Percentiles rank a stretch among this genome's conserved stretches.
Evolutionary conservation across 2,113 vertebrate genomes (phyloP).

Genomic region (Eudyptes chrysolophus): DNA sequence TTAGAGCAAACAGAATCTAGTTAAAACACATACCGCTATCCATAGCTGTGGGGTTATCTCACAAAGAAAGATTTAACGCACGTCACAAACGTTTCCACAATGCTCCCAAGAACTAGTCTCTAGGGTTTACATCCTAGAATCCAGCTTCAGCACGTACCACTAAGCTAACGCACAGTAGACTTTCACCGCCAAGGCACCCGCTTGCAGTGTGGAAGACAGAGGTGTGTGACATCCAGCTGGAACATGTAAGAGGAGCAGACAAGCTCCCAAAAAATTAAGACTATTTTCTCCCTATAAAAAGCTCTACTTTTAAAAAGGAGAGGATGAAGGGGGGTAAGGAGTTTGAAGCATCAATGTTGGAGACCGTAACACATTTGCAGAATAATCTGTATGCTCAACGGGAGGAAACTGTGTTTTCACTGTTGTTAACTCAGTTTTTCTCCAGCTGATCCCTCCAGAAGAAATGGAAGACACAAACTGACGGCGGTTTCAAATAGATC

Average conservation of each 20-base stretch:
- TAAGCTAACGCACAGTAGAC: rapidly evolving
- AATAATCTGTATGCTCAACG: neutral
- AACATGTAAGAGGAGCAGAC: neutral
- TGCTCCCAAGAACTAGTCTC: neutral
- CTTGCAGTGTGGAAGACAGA: neutral
- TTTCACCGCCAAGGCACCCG: neutral
- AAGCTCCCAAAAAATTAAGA: neutral
- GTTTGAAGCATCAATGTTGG: neutral
- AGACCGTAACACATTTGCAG: neutral
- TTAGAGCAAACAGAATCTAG: neutral
- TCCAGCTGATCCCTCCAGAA: neutral
- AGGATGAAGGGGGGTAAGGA: neutral
- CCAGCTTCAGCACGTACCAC: neutral
- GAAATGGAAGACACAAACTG: neutral
- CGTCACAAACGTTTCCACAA: neutral
- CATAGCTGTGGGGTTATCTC: neutral
- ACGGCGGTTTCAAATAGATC: neutral
- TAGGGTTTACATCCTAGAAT: neutral
- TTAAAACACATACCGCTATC: neutral
- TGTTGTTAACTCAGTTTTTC: neutral
- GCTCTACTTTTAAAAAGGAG: neutral
- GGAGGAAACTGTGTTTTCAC: neutral
- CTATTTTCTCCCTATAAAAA: neutral
- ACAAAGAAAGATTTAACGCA: neutral
- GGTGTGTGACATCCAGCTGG: rapidly evolving